A percentile compares a stretch with the other conserved stretches of the same genome.
Evolutionary conservation across 2,888 invertebrate species (phyloP).

Genomic region (Dermolepida albohirtum): DNA sequence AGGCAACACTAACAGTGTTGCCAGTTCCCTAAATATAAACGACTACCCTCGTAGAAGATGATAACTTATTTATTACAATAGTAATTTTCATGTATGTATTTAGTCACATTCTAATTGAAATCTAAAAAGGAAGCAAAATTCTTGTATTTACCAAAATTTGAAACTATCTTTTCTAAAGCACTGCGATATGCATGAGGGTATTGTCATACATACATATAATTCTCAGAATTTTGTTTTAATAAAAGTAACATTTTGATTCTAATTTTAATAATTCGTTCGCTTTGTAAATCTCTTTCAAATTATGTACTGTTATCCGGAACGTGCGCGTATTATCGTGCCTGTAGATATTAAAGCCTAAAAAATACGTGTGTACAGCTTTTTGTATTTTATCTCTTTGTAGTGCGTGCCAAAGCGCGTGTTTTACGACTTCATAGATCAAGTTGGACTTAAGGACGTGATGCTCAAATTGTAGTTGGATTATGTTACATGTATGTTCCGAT

Average conservation of each 20-base stretch:
- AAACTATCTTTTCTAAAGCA: too few species aligned
- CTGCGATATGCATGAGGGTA: too few species aligned
- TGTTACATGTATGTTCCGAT: conserved; percentile 41
- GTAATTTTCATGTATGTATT: too few species aligned
- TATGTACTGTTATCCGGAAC: neutral
- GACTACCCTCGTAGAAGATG: too few species aligned
- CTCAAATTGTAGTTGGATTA: conserved; percentile 41
- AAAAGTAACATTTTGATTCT: neutral
- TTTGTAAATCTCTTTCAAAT: neutral
- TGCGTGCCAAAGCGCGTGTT: conserved; percentile 52
- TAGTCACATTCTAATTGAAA: too few species aligned
- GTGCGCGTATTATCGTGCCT: neutral
- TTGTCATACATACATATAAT: too few species aligned
- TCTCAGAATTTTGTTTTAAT: neutral
- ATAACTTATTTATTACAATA: too few species aligned
- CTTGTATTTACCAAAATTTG: too few species aligned
- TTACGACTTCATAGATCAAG: conserved; percentile 53
- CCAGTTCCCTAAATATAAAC: too few species aligned
- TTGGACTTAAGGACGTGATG: conserved; percentile 51
- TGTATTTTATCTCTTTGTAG: conserved; percentile 43
- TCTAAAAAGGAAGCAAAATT: too few species aligned
- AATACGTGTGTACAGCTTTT: conserved; percentile 3
- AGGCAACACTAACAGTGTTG: too few species aligned
- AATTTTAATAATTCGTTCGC: conserved; percentile 1
- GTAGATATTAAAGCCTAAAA: conserved; percentile 9